Base-by-base conservation (phyloP, 2,797 vertebrate species). In the Percopsis omiscomaycus region DNA sequence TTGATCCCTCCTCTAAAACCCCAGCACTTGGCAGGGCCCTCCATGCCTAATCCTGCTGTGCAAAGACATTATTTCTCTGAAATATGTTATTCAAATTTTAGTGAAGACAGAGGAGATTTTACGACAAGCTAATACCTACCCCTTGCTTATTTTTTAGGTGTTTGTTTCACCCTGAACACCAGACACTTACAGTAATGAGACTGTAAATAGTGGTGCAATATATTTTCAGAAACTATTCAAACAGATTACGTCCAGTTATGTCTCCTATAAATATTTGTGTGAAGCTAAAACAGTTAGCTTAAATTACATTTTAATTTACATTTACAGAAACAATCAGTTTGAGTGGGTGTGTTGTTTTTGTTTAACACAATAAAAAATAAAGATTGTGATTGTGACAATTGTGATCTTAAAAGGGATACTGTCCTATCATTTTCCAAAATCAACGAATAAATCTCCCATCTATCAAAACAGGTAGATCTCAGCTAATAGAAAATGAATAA, bases 1-100 rank as follows among this genome's bases (percentile, higher is more conserved):
- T 75, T 74, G 77, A 88, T 85, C 78, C 81, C 47, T 82, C 61
- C 73, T 77, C 75, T 78, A 86, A 82, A 70, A 81, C 71, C 73
- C 74, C 50, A 49, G 71, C 54, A 70, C 80, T 82, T 84, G 83
- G 85, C 85, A 75, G 72, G 32, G 72, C 73, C 72, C 68, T 78
- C 73, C 42, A 13, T 42, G 70, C 42, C 66, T 80, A 86, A 85
- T 86, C 82, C 79, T 52, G 69, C 67, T 68, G 67, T 29, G 68
- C 55, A 70, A 45, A 67, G 59, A 64, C 59, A 61, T 72, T 77
- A 76, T 81, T 77, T 61, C 51, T 8, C 64, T 9, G 3, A 51
- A 48, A 61, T 59, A 64, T 65, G 64, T 67, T 51, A 30, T 66
- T 81, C 65, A 42, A 61, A 69, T 71, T 46, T 54, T 73, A 57